Evolutionary conservation across 2,113 vertebrate genomes (phyloP), one percentile per base, ranked within the genome.

Genomic region (Burhinus oedicnemus): DNA sequence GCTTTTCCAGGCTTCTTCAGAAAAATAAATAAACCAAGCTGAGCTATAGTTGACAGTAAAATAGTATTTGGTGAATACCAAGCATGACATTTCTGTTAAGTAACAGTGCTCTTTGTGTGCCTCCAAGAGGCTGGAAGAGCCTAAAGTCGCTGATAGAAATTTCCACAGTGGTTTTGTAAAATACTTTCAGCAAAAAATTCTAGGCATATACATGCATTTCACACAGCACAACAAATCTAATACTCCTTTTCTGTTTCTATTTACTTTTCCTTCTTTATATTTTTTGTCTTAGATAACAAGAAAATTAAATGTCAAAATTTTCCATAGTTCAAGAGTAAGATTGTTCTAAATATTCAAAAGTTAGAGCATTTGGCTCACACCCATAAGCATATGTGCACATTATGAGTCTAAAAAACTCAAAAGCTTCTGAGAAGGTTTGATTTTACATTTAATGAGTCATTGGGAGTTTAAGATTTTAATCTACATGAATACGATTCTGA

Each of bases 371-470:
- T 97, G 96, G 52, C 76, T 95, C 68, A 95, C 62, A 30, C 55
- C 42, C 55, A 36, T 55, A 75, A 83, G 40, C 76, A 94, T 95
- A 93, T 94, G 88, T 89, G 71, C 83, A 93, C 88, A 80, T 65
- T 82, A 57, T 13, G 45, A 86, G 57, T 75, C 69, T 62, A 77
- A 95, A 87, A 95, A 83, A 11, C 25, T 74, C 38, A 54, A 51
- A 91, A 92, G 6, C 36, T 17, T 62, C 42, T 57, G 45, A 88
- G 91, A 84, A 87, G 25, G 12, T 80, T 93, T 88, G 49, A 32
- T 86, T 92, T 93, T 86, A 38, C 25, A 51, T 94, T 83, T 60
- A 71, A 87, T 92, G 92, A 97, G 29, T 96, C 90, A 93, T 11
- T 52, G 20, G 34, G 25, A 65, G 34, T 62, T 92, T 64, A 84